phyloP scores from a whole-genome alignment of 2,797 vertebrate species.

The Jordanella pulchra region DNA sequence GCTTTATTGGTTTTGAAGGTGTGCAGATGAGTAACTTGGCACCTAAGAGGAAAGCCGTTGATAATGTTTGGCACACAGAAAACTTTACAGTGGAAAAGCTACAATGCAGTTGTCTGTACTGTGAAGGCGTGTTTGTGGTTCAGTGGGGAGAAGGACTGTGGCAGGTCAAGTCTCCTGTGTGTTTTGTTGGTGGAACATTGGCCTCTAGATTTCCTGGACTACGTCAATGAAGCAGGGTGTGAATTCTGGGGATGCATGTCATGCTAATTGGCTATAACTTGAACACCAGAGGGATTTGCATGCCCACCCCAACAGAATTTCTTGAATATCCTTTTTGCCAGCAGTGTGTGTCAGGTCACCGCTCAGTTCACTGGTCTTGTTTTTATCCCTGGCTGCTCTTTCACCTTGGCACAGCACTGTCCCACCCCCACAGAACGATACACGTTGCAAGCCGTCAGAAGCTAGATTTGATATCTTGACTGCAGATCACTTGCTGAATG shows the following conservation, averaged over 20 bases:
- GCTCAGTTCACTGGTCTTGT: slow-evolving; percentile 14
- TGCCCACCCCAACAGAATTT: slow-evolving; percentile 48
- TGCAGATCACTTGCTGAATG: slow-evolving; percentile 39
- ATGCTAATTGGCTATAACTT: slow-evolving; percentile 56
- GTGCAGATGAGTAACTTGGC: slow-evolving; percentile 30
- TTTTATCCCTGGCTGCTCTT: slow-evolving; percentile 38
- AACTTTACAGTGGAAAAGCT: background rate
- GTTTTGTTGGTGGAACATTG: slow-evolving; percentile 57
- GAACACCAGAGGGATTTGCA: slow-evolving; percentile 44
- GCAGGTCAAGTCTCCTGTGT: slow-evolving; percentile 33
- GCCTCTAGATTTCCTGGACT: slow-evolving; percentile 39
- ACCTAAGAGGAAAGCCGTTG: slow-evolving; percentile 9
- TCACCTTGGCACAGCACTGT: slow-evolving; percentile 42
- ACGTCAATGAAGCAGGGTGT: slow-evolving; percentile 59
- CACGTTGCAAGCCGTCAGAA: slow-evolving; percentile 32
- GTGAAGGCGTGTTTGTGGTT: slow-evolving; percentile 1
- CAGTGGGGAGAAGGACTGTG: slow-evolving; percentile 7
- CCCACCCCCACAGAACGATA: slow-evolving; percentile 39
- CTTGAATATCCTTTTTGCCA: slow-evolving; percentile 43
- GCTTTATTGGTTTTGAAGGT: slow-evolving; percentile 21
- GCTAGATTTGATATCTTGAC: slow-evolving; percentile 44
- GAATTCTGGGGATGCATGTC: slow-evolving; percentile 67
- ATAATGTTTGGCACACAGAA: background rate
- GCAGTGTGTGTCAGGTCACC: slow-evolving; percentile 24
- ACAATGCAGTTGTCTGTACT: slow-evolving; percentile 3